Evolutionary conservation across 2,888 invertebrate genomes (phyloP).

Genomic region (Agelastica alni): DNA sequence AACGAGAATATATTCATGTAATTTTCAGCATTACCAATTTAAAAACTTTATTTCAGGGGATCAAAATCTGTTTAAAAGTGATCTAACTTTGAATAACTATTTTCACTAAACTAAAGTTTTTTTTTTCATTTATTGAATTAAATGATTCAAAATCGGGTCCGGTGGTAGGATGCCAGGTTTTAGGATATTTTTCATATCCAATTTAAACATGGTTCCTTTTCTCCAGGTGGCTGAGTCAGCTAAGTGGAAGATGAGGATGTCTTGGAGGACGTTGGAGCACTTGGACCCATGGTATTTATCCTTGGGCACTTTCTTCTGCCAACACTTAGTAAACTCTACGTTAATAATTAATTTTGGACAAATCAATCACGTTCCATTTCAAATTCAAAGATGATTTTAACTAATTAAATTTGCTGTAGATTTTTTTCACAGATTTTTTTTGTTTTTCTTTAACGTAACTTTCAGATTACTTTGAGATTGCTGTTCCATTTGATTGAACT

Average conservation of each 20-base stretch:
- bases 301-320: constrained; percentile 59
- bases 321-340: constrained; percentile 52
- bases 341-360: constrained; percentile 37
- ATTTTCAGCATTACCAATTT: constrained; percentile 34
- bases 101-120: too few species aligned
- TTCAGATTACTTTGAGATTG: constrained; percentile 57
- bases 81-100: too few species aligned
- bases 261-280: constrained; percentile 52
- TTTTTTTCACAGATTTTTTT: constrained; percentile 35
- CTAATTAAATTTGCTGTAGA: constrained; percentile 33
- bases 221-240: constrained; percentile 59
- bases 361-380: constrained; percentile 36
- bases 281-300: constrained; percentile 63
- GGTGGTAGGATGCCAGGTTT: constrained; percentile 57
- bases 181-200: constrained; percentile 54
- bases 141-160: constrained; percentile 41
- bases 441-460: constrained; percentile 47
- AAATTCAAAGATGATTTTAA: constrained; percentile 32
- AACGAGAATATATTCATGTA: constrained; percentile 28
- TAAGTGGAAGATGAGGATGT: constrained; percentile 46
- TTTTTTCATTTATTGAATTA: too few species aligned
- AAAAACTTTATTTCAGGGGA: constrained; percentile 40
- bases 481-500: constrained; percentile 57
- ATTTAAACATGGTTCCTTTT: constrained; percentile 61
- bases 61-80: too few species aligned